Evolutionary conservation across 2,113 vertebrate genomes (phyloP).

Genomic region (Halichoerus grypus): DNA sequence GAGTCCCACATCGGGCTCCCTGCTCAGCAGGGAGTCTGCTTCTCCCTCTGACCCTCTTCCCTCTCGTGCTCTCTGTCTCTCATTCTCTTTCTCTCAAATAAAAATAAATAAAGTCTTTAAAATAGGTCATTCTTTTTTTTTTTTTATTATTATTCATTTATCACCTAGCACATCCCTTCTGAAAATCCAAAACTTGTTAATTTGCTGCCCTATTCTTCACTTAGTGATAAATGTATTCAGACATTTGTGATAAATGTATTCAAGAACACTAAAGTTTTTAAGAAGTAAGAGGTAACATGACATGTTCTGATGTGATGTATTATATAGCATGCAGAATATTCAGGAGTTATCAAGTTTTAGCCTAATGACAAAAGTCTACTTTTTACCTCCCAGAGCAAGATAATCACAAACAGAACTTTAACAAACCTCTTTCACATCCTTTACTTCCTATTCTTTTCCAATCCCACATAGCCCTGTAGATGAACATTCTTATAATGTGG

Average conservation of each 20-base stretch:
- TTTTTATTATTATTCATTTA: background rate
- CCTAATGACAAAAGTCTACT: background rate
- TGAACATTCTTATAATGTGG: background rate
- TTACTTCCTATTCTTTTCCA: background rate
- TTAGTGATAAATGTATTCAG: constrained; percentile 30
- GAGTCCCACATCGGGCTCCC: no score
- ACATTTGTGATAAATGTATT: constrained; percentile 38
- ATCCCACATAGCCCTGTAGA: background rate
- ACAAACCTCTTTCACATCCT: background rate
- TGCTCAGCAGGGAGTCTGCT: no score
- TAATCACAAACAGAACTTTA: constrained; percentile 5
- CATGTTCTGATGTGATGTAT: background rate
- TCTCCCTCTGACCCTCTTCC: no score
- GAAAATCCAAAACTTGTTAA: constrained; percentile 55
- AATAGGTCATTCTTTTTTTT: background rate
- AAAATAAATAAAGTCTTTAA: no score
- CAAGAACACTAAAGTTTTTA: constrained; percentile 20
- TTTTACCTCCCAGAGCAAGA: background rate
- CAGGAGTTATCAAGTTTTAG: constrained; percentile 39
- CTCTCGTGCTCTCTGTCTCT: no score
- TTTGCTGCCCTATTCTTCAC: constrained; percentile 33
- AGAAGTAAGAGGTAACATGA: constrained; percentile 1
- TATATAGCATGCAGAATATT: background rate
- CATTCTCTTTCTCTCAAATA: no score
- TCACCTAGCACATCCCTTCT: constrained; percentile 27